Evolutionary conservation across 2,113 vertebrate genomes (phyloP).

Genomic region (Mellivora capensis): DNA sequence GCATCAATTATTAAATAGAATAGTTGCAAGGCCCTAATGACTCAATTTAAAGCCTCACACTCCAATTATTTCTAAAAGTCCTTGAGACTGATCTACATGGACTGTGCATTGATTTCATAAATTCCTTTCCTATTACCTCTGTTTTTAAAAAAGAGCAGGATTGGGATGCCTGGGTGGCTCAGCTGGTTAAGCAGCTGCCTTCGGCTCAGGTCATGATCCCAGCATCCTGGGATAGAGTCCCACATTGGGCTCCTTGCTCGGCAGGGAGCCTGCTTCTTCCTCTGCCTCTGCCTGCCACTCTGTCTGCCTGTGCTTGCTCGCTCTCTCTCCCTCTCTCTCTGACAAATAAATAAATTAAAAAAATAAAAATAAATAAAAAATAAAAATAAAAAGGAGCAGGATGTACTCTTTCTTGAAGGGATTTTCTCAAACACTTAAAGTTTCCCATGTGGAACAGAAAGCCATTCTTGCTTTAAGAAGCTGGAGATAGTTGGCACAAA

Average conservation of each 20-base stretch:
- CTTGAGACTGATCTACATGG: background rate
- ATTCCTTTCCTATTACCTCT: background rate
- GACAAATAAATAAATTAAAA: too few relatives aligned
- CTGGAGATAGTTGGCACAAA: fast-evolving
- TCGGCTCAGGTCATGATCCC: too few relatives aligned
- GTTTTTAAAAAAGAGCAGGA: background rate
- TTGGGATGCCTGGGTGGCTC: too few relatives aligned
- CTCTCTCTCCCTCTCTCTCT: too few relatives aligned
- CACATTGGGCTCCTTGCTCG: too few relatives aligned
- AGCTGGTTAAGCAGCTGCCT: too few relatives aligned
- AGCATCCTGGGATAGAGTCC: too few relatives aligned
- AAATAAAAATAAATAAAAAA: too few relatives aligned
- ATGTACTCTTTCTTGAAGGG: background rate
- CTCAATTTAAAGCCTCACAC: background rate
- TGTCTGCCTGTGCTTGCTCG: too few relatives aligned
- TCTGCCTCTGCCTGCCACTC: too few relatives aligned
- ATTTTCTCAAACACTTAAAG: background rate
- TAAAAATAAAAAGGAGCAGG: background rate
- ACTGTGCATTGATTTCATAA: background rate
- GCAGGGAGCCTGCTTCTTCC: too few relatives aligned
- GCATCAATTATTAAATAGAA: background rate
- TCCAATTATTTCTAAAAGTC: background rate
- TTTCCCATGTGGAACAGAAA: background rate
- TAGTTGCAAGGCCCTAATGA: background rate
- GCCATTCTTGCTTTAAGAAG: background rate